Base-by-base conservation (phyloP, 2,888 invertebrate species). In the Autographa gamma region DNA sequence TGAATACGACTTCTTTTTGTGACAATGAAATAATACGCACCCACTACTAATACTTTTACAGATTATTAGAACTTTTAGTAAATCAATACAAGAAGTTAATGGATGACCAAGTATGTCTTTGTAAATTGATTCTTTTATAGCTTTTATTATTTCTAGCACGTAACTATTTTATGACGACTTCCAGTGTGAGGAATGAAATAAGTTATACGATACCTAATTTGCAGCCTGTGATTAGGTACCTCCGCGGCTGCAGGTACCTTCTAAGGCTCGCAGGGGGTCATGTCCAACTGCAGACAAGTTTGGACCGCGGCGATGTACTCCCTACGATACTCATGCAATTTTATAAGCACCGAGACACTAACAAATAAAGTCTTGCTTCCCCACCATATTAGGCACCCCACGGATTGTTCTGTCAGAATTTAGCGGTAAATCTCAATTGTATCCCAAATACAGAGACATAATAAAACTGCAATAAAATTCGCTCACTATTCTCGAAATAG, bases 401-500 rank as follows among this genome's bases (percentile, higher is more conserved):
- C 72, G 82, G 73, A 83, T 83, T 84, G 83, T 83, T 63, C 81
- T 82, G 80, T 84, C 82, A 81, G 77, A 80, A 79, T 79, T 80
- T 85, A 76, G 77, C 80, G 82, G 83, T 82, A 87, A 85, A 88
- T 80, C 84, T 84, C 89, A 88, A 90, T 91, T 91, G 90, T 90
- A 87, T 88, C 79, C 93, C 93, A 93, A 93, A 94, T 92, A 93
- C 85, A 93, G 93, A 83, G 79, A 84, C 86, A 86, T 86, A 91
- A 92, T 92, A 93, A 93, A 93, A 90, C 89, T 85, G 88, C 89
- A 90, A 91, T 91, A 93, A 92, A 92, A 90, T 88, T 85, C 84
- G 86, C 89, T 87, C 86, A 88, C 93, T 94, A 93, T 93, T 93
- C 92, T 92, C 91, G 83, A 93, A 94, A 94, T 94, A 95, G 94